A percentile compares a stretch with the other conserved stretches of the same genome.
phyloP scores from a whole-genome alignment of 2,888 invertebrate species.

The Aleiodes testaceus region DNA sequence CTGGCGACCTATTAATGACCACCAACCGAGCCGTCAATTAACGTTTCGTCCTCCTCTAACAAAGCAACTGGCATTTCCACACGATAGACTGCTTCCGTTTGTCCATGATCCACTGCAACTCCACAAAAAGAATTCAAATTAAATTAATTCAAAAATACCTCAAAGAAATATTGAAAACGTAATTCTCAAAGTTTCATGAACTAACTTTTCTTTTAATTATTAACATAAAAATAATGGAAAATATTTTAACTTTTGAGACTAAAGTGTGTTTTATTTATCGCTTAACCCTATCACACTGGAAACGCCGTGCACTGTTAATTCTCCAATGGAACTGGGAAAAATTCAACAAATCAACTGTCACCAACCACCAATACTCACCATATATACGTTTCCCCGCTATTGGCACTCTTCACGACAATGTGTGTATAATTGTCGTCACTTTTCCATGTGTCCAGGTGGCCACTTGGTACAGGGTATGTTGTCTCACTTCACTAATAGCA shows the following conservation, averaged over 20 bases:
- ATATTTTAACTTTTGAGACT: conserved; percentile 47
- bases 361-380: conserved; percentile 40
- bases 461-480: conserved; percentile 94
- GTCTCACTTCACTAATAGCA: conserved; percentile 72
- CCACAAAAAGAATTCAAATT: conserved; percentile 16
- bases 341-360: conserved; percentile 32
- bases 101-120: conserved; percentile 56
- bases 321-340: conserved; percentile 47
- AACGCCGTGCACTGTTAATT: conserved; percentile 50
- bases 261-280: conserved; percentile 54
- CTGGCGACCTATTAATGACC: conserved; percentile 35
- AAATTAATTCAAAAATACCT: conserved; percentile 5
- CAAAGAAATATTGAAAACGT: conserved; percentile 25
- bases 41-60: conserved; percentile 45
- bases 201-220: no score
- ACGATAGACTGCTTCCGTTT: conserved; percentile 58
- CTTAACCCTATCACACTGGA: conserved; percentile 47
- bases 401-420: conserved; percentile 59
- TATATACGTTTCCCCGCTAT: conserved; percentile 56
- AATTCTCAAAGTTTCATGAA: conserved; percentile 29
- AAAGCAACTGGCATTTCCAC: no score
- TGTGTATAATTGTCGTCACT: conserved; percentile 46
- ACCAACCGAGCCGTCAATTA: conserved; percentile 35
- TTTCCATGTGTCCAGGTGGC: conserved; percentile 81
- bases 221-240: no score